Base-by-base conservation (phyloP, 2,797 vertebrate species). In the Phoxinus dragarum region DNA sequence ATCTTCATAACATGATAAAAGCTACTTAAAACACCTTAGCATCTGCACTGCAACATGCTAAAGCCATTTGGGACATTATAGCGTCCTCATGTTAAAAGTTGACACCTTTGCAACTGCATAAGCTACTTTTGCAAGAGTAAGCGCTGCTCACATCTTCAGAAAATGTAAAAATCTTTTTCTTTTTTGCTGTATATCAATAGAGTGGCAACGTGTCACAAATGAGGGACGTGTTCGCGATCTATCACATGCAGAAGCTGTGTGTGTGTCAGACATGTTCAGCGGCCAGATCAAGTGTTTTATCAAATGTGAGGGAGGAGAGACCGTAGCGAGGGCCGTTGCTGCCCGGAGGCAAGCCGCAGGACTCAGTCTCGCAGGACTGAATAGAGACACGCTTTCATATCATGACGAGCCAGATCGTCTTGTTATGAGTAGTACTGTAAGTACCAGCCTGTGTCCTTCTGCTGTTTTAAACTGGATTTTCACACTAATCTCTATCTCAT, bases 331-430 rank as follows among this genome's bases (percentile, higher is more conserved):
- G 81, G 76, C 84, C 34, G 27, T 83, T 84, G 73, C 64, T 82
- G 85, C 88, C 79, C 52, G 79, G 79, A 31, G 88, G 81, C 77
- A 87, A 66, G 56, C 86, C 71, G 36, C 38, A 81, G 86, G 86
- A 83, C 74, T 81, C 16, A 11, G 34, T 47, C 69, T 84, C 64
- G 34, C 14, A 81, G 86, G 82, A 69, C 69, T 36, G 72, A 73
- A 84, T 68, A 66, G 54, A 82, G 44, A 77, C 31, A 34, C 16
- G 16, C 71, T 66, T 75, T 83, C 16, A 76, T 75, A 44, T 27
- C 23, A 34, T 3, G 19, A 67, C 2, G 31, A 83, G 69, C 4
- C 69, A 38, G 72, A 76, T 54, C 40, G 6, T 40, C 73, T 66
- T 52, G 31, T 67, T 42, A 54, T 23, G 4, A 49, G 44, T 47